Conservation (phyloP, 2,888 invertebrate genomes). For the Aelia acuminata region DNA sequence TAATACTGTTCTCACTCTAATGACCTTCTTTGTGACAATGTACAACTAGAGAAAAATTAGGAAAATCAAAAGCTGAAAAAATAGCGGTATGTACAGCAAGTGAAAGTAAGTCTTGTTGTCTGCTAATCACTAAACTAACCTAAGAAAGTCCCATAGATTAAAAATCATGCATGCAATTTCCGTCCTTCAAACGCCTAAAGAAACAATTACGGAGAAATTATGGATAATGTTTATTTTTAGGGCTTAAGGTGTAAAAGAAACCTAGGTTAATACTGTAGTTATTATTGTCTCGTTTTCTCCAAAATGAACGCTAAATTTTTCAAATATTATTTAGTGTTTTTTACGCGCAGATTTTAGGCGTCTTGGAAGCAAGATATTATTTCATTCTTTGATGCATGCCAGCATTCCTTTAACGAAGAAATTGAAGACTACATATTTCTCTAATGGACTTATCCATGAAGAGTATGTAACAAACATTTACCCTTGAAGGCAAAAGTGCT, state of each 20-base stretch:
- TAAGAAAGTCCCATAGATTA: constrained; percentile 24
- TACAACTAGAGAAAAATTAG: background rate
- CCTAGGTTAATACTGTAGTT: no score
- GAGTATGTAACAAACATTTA: background rate
- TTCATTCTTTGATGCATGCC: background rate
- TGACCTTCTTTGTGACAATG: background rate
- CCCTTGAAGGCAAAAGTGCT: background rate
- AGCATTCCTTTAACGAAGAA: background rate
- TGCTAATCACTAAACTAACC: constrained; percentile 1
- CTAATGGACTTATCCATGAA: background rate
- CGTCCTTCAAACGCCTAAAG: constrained; percentile 1
- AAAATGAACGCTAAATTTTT: background rate
- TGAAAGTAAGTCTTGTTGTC: constrained; percentile 44
- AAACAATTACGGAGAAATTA: background rate
- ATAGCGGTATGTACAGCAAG: constrained; percentile 32
- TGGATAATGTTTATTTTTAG: background rate
- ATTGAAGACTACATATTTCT: background rate
- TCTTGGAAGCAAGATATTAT: background rate
- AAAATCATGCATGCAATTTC: constrained; percentile 12
- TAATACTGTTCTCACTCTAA: background rate
- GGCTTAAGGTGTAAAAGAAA: no score
- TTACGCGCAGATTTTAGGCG: background rate
- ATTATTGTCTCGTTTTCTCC: background rate
- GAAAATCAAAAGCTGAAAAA: background rate
- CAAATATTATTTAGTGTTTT: background rate